Evolutionary conservation across 35 echinoderm and acorn worm species (phyloP).

Genomic region (Ophioderma brevispina): DNA sequence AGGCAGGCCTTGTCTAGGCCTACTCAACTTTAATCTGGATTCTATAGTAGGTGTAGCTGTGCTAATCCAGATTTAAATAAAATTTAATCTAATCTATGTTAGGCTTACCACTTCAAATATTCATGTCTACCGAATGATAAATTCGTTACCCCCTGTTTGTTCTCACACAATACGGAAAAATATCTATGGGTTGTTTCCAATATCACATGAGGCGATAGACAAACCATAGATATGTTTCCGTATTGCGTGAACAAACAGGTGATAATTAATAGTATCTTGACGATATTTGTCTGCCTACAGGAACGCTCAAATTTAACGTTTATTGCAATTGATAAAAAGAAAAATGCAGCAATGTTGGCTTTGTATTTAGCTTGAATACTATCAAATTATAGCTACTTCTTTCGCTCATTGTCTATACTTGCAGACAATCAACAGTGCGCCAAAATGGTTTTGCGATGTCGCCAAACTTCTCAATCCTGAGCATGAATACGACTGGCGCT

Average conservation of each 20-base stretch:
- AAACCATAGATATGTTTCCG: too few species aligned
- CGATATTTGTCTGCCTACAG: not conserved
- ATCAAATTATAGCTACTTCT: not conserved
- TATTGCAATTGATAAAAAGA: not conserved
- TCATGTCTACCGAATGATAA: too few species aligned
- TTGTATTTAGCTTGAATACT: not conserved
- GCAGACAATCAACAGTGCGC: constrained; percentile 94
- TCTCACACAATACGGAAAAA: too few species aligned
- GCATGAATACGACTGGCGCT: constrained; percentile 89
- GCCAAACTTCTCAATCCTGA: constrained; percentile 91
- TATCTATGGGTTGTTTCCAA: too few species aligned
- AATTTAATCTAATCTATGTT: not conserved
- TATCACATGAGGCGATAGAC: too few species aligned
- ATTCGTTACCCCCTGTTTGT: too few species aligned
- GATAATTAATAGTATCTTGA: too few species aligned
- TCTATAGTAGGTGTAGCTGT: too few species aligned
- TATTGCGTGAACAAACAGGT: too few species aligned
- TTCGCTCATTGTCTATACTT: too few species aligned
- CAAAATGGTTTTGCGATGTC: constrained; percentile 93
- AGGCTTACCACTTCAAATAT: not conserved
- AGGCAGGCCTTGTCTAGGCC: too few species aligned
- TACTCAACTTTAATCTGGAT: too few species aligned
- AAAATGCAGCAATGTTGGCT: not conserved
- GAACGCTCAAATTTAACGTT: not conserved
- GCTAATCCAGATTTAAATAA: not conserved